These are phyloP conservation scores for Carlito syrichta DNA, from an alignment of 2,113 vertebrate species.

Conservation along the genomic window DNA sequence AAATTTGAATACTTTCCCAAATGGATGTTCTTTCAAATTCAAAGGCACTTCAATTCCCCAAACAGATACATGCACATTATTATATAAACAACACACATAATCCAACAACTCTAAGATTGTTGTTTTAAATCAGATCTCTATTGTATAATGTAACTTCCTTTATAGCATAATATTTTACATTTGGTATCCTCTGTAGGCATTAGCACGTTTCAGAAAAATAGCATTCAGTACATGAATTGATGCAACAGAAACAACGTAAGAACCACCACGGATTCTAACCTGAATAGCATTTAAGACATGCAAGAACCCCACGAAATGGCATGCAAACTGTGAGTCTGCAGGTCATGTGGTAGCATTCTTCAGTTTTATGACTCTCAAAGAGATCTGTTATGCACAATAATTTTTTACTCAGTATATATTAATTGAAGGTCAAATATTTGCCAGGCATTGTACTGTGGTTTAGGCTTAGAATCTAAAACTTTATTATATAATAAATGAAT, in stretches of 20 bases:
- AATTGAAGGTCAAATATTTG: conserved; percentile 5
- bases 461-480: conserved; percentile 6
- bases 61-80: background rate
- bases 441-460: background rate
- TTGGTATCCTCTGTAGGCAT: background rate
- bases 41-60: background rate
- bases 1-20: background rate
- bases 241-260: background rate
- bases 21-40: background rate
- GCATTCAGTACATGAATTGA: background rate
- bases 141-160: background rate
- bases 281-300: background rate
- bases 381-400: conserved; percentile 5
- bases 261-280: background rate
- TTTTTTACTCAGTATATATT: background rate
- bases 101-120: background rate
- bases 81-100: background rate
- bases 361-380: conserved; percentile 9
- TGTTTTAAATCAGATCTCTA: background rate
- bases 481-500: conserved; percentile 2
- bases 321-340: background rate
- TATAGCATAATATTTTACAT: background rate
- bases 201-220: background rate
- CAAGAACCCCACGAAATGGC: background rate
- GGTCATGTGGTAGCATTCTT: background rate